These are phyloP conservation scores for Clarias platycephalus DNA, from an alignment of 2,797 vertebrate species.

Conservation along the genomic window DNA sequence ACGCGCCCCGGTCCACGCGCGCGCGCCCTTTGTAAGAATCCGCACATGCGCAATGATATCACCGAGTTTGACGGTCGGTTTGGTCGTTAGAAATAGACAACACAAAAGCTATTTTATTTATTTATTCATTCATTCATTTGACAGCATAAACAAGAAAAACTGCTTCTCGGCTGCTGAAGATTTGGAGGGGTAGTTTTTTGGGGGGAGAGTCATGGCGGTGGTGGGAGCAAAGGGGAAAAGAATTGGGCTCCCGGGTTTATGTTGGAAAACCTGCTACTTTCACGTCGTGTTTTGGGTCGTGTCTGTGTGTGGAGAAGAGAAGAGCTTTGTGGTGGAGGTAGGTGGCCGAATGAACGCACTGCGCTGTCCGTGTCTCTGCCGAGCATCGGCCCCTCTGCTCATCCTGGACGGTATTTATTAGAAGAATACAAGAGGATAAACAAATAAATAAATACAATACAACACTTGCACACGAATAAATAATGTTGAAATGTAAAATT, in stretches of 20 bases:
- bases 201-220: constrained; percentile 71
- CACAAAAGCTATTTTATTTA: background rate
- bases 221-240: constrained; percentile 68
- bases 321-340: constrained; percentile 79
- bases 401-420: background rate
- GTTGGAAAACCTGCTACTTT: constrained; percentile 77
- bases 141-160: constrained; percentile 43
- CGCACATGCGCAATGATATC: constrained; percentile 65
- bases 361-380: background rate
- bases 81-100: constrained; percentile 52
- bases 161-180: constrained; percentile 62
- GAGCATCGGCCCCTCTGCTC: constrained; percentile 1
- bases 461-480: background rate
- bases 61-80: constrained; percentile 58
- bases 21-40: constrained; percentile 49
- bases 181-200: constrained; percentile 53
- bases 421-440: background rate
- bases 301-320: constrained; percentile 75
- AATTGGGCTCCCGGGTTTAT: constrained; percentile 69
- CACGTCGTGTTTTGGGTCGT: constrained; percentile 77
- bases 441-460: background rate
- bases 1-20: constrained; percentile 5
- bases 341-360: constrained; percentile 12
- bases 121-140: background rate
- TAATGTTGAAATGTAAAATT: background rate